Base-by-base conservation (phyloP, 2,797 vertebrate genomes). In the Spinibarbus caldwelli region DNA sequence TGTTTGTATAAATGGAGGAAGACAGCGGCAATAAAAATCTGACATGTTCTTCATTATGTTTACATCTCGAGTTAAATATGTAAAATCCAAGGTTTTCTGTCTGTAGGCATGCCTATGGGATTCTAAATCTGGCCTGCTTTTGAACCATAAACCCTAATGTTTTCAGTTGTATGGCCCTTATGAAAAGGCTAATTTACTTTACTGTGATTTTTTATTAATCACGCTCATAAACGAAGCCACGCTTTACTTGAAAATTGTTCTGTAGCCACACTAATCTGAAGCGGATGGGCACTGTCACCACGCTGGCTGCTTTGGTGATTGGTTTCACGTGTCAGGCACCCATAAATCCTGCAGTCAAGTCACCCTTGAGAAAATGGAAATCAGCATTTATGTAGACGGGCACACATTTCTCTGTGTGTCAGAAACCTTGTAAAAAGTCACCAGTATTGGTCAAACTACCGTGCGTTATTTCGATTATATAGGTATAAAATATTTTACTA, bases 241-340 rank as follows among this genome's bases (percentile, higher is more conserved):
- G 26, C 31, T 73, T 80, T 64, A 52, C 70, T 85, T 76, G 47
- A 86, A 85, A 86, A 84, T 54, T 23, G 70, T 76, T 82, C 62
- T 34, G 71, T 80, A 87, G 77, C 84, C 80, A 75, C 29, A 26
- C 83, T 88, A 85, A 88, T 88, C 84, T 86, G 84, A 83, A 87
- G 81, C 80, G 78, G 29, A 77, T 87, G 84, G 88, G 66, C 26
- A 75, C 59, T 83, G 85, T 90, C 87, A 87, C 86, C 81, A 87
- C 79, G 77, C 79, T 86, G 83, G 76, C 87, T 86, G 80, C 64
- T 47, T 41, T 47, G 70, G 59, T 84, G 85, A 89, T 79, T 70
- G 82, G 19, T 84, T 87, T 87, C 75, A 77, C 15, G 70, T 86
- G 87, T 79, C 78, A 59, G 23, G 45, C 64, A 6, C 34, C 54